Percentiles rank a stretch among this genome's conserved stretches.
phyloP scores from a whole-genome alignment of 2,888 invertebrate genomes.

The Pogonocherus hispidulus region DNA sequence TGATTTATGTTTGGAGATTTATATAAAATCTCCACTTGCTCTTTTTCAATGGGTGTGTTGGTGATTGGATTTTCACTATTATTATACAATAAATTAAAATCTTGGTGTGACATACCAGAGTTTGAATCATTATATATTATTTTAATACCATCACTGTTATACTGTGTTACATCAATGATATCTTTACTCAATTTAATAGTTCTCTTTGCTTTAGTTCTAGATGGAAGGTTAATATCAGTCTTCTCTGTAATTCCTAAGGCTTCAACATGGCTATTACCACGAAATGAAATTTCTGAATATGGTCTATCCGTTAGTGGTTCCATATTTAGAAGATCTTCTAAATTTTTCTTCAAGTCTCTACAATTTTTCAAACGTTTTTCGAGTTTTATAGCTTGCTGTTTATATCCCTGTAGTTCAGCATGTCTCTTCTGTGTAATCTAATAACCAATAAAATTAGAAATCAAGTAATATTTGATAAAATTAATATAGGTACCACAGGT shows the following conservation, averaged over 20 bases:
- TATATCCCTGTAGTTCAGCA: conserved; percentile 78
- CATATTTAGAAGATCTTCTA: conserved; percentile 51
- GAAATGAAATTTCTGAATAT: conserved; percentile 39
- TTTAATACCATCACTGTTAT: conserved; percentile 53
- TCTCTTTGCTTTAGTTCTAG: conserved; percentile 33
- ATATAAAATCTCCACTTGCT: not conserved
- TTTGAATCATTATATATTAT: conserved; percentile 40
- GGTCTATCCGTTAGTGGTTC: conserved; percentile 42
- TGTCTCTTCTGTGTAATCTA: conserved; percentile 77
- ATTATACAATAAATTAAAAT: conserved; percentile 20
- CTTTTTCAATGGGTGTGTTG: not conserved
- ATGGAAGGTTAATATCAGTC: conserved; percentile 5
- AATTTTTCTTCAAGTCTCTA: conserved; percentile 64
- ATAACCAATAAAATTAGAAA: not conserved
- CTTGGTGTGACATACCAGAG: conserved; percentile 30
- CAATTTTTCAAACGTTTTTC: conserved; percentile 73
- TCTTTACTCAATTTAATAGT: conserved; percentile 56
- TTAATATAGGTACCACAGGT: conserved; percentile 72
- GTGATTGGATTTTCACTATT: not conserved
- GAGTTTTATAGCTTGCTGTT: conserved; percentile 76
- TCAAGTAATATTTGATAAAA: conserved; percentile 56
- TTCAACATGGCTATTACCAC: conserved; percentile 46
- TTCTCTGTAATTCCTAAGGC: conserved; percentile 47
- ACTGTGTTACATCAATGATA: conserved; percentile 60
- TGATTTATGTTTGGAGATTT: not conserved